Evolutionary conservation across 2,113 vertebrate genomes (phyloP).

Genomic region (Hiodon alosoides): DNA sequence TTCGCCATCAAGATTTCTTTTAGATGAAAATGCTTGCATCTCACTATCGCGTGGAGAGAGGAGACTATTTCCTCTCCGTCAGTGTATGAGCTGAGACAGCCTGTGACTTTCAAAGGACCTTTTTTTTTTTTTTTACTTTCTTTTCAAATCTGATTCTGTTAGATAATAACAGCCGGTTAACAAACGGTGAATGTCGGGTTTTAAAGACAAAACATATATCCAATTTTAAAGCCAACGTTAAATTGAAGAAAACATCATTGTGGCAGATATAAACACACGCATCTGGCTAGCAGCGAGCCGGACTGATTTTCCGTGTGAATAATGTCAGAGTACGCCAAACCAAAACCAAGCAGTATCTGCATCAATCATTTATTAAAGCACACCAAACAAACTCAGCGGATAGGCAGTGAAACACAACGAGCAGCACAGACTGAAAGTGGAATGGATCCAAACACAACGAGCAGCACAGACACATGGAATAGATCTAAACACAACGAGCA

Average conservation of each 20-base stretch:
- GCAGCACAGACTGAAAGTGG: background rate
- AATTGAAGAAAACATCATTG: too few species aligned
- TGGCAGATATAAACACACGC: too few species aligned
- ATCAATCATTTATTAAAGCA: background rate
- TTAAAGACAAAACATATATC: too few species aligned
- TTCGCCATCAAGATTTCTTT: too few species aligned
- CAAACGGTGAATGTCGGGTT: too few species aligned
- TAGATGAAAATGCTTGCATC: background rate
- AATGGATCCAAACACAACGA: background rate
- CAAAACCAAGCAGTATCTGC: too few species aligned
- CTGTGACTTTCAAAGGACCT: background rate
- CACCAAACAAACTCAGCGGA: too few species aligned
- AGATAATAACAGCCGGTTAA: background rate
- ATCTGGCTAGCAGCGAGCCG: too few species aligned
- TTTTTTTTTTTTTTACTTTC: background rate
- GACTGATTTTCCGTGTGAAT: too few species aligned
- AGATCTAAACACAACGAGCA: slow-evolving; percentile 6
- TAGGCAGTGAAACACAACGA: background rate
- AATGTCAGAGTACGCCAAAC: too few species aligned
- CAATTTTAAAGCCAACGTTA: too few species aligned
- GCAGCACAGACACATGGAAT: background rate
- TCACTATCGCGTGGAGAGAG: background rate
- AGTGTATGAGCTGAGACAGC: background rate
- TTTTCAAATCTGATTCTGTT: background rate
- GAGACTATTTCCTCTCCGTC: background rate